These are phyloP conservation scores for Rhinolophus ferrumequinum DNA, from an alignment of 2,113 vertebrate genomes.

Conservation along the genomic window DNA sequence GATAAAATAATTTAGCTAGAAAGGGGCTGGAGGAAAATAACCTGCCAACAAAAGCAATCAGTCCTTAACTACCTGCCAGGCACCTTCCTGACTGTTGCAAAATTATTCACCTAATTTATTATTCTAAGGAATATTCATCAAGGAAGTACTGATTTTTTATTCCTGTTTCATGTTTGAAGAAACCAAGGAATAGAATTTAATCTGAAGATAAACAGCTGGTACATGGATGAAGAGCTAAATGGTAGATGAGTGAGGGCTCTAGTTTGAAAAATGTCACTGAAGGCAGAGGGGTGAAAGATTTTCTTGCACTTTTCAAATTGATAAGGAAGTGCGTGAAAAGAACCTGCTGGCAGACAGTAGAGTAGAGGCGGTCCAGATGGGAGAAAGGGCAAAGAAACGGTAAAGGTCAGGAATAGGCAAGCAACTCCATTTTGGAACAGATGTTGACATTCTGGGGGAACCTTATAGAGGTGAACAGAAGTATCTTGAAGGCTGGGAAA, in stretches of 20 bases:
- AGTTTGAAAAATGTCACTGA: background rate
- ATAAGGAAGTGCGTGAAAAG: background rate
- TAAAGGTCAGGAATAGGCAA: background rate
- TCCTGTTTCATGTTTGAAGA: constrained; percentile 4
- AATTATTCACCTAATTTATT: background rate
- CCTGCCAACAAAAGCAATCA: background rate
- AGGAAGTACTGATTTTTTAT: background rate
- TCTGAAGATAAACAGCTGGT: background rate
- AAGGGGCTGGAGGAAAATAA: background rate
- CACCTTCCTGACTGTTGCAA: background rate
- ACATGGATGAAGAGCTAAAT: background rate
- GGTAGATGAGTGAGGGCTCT: background rate
- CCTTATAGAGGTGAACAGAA: constrained; percentile 14
- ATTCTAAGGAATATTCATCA: background rate
- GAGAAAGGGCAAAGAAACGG: background rate
- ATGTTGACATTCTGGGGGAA: background rate
- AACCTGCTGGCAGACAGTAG: background rate
- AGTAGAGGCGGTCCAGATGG: background rate
- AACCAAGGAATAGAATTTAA: background rate
- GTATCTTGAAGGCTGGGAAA: background rate
- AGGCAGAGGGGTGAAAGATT: background rate
- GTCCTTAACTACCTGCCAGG: background rate
- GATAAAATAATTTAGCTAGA: background rate
- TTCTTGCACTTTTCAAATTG: background rate
- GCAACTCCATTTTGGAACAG: background rate